Evolutionary conservation across 2,797 vertebrate genomes (phyloP), one percentile per base, ranked within the genome.

Genomic region (Cyclura pinguis): DNA sequence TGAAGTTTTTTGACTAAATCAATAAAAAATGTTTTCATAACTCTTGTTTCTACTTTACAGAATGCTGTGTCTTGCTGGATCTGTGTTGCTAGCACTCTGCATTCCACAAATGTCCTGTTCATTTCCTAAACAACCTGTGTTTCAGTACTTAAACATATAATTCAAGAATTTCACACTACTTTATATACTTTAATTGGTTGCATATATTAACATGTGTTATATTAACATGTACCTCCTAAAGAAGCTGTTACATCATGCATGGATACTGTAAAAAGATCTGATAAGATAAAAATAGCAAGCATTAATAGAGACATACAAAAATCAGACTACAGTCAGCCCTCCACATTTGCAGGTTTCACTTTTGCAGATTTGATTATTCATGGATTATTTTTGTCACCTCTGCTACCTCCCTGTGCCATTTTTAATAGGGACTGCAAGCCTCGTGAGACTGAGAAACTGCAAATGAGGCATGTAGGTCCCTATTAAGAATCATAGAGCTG

Each of bases 271-370:
- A 98, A 98, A 98, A 98, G 97, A 98, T 98, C 97, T 96, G 97
- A 98, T 98, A 97, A 96, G 97, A 98, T 98, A 98, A 98, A 99
- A 98, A 97, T 98, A 98, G 98, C 96, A 97, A 97, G 97, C 97
- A 97, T 97, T 97, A 97, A 97, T 97, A 97, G 97, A 97, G 96
- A 97, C 97, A 96, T 98, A 98, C 97, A 98, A 97, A 97, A 42
- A 42, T 42, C 42, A 42, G 42, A 42, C 42, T 42, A 42, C 42
- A 42, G 42, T 42, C 42, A 42, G 42, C 42, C 42, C 42, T 42
- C 42, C 42, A 42, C 42, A 42, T 42, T 42, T 42, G 42, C 42
- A 42, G 42, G 42, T 42, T 42, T 42, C 42, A 42, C 42, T 42
- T 42, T 42, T 42, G 42, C 42, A 3, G 42, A 42, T 42, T 42